phyloP scores from a whole-genome alignment of 2,797 vertebrate species.

The Schizopygopsis malacanthus region DNA sequence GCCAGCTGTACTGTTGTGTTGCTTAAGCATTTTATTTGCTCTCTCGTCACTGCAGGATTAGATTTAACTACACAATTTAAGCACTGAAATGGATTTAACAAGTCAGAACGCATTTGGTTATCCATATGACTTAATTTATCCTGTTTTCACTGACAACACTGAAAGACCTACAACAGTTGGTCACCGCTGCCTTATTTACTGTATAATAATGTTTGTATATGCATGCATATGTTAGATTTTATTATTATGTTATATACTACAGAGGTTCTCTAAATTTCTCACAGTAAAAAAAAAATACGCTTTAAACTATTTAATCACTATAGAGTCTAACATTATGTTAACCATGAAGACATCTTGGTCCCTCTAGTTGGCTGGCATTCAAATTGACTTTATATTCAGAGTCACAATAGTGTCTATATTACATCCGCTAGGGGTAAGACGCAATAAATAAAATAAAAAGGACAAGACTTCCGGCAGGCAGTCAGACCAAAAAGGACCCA shows the following conservation, averaged over 20 bases:
- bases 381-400: not conserved
- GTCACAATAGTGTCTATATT: not conserved
- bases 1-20: conserved; percentile 32
- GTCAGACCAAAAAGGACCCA: no score
- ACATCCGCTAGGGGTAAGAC: no score
- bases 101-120: conserved; percentile 1
- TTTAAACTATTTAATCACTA: not conserved
- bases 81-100: conserved; percentile 32
- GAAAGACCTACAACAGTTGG: not conserved
- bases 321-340: not conserved
- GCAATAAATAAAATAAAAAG: no score
- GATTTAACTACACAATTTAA: conserved; percentile 48
- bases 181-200: not conserved
- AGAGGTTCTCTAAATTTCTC: not conserved
- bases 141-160: not conserved
- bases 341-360: not conserved
- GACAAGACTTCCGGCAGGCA: no score
- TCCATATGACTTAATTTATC: not conserved
- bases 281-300: not conserved
- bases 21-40: conserved; percentile 49
- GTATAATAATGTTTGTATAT: not conserved
- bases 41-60: conserved; percentile 45
- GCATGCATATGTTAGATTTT: not conserved
- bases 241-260: not conserved
- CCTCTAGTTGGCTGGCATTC: not conserved